phyloP scores from a whole-genome alignment of 2,888 invertebrate species.

The Zhuqinia jingwanae region DNA sequence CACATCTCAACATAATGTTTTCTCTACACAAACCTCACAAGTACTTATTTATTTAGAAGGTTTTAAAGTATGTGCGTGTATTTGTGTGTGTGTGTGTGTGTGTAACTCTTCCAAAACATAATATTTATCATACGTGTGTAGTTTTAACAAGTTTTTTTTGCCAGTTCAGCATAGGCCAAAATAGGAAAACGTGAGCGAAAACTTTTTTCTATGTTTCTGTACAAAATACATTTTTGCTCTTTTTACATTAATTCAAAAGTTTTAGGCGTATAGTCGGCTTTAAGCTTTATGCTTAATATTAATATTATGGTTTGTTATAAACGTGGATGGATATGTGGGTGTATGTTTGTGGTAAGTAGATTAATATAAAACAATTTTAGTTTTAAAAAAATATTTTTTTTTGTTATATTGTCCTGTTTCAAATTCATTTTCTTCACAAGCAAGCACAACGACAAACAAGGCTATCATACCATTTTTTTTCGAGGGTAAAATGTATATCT shows the following conservation, averaged over 20 bases:
- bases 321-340: background rate
- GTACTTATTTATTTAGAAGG: conserved; percentile 47
- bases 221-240: background rate
- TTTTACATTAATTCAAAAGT: background rate
- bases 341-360: conserved; percentile 12
- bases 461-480: conserved; percentile 26
- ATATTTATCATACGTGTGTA: conserved; percentile 12
- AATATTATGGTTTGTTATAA: background rate
- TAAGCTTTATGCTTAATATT: conserved; percentile 16
- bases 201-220: conserved; percentile 21
- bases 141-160: background rate
- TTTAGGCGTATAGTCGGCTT: conserved; percentile 9
- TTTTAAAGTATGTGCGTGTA: background rate
- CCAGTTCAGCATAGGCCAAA: background rate
- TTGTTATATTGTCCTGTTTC: conserved; percentile 9
- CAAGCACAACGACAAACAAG: background rate
- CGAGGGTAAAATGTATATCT: conserved; percentile 10
- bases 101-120: conserved; percentile 14
- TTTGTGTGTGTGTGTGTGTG: no score
- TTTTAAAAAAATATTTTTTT: conserved; percentile 28
- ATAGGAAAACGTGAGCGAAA: conserved; percentile 26
- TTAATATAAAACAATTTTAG: conserved; percentile 57
- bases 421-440: conserved; percentile 51
- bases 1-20: background rate
- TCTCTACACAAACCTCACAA: background rate